Conservation (phyloP, 2,888 invertebrate genomes). For the Lithophane ornitopus region DNA sequence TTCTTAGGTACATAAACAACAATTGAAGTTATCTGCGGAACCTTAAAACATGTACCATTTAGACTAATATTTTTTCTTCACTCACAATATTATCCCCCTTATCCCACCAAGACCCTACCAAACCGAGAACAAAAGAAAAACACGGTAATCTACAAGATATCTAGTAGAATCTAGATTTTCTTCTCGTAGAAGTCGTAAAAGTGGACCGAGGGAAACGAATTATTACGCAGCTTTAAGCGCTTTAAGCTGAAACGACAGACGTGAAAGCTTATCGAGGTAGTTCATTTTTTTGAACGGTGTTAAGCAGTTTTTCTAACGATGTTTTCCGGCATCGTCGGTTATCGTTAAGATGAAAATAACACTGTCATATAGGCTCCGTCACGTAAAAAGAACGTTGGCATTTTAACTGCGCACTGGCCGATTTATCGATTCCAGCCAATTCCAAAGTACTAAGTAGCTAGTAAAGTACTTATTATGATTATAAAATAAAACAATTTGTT, state of each 20-base stretch:
- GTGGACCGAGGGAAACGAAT: conserved; percentile 33
- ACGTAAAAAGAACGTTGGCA: no score
- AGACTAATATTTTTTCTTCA: neutral
- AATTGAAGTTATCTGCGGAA: neutral
- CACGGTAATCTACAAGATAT: conserved; percentile 10
- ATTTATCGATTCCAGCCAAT: no score
- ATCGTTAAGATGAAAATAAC: no score
- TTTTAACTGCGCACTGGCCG: no score
- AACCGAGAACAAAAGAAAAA: conserved; percentile 37
- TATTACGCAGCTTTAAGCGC: conserved; percentile 36
- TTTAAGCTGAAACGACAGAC: conserved; percentile 19
- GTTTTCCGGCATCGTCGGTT: no score
- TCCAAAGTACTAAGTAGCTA: no score
- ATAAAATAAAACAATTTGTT: no score
- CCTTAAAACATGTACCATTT: neutral
- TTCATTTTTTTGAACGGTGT: conserved; percentile 22
- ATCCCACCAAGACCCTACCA: neutral
- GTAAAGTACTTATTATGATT: no score
- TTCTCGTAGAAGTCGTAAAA: conserved; percentile 49
- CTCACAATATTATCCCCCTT: conserved; percentile 4
- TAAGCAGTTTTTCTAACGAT: neutral
- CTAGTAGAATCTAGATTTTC: conserved; percentile 44
- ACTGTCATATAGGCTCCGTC: neutral
- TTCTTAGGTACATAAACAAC: no score
- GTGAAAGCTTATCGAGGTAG: conserved; percentile 25